Base-by-base conservation (phyloP, 2,888 invertebrate species). In the Melipona beecheii region DNA sequence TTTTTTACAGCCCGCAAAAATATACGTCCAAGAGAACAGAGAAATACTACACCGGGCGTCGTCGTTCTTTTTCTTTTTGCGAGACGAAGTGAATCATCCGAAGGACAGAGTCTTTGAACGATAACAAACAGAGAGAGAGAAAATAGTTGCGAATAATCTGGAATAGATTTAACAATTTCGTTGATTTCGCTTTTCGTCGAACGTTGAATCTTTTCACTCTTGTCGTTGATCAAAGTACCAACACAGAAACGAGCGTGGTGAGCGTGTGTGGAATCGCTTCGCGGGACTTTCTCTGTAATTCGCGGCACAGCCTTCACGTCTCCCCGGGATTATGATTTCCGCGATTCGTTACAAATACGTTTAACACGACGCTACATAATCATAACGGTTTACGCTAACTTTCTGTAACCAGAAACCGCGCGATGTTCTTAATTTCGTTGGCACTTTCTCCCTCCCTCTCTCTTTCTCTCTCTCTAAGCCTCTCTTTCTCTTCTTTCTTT, bases 321-420 rank as follows among this genome's bases (percentile, higher is more conserved):
- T 77, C 85, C 66, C 66, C 75, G 75, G 81, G 83, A 83, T 87
- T 76, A 89, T 81, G 87, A 84, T 88, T 89, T 89, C 87, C 84
- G 84, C 76, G 84, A 84, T 89, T 81, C 73, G 75, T 78, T 84
- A 78, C 72, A 87, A 82, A 86, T 82, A 82, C 81, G 81, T 83
- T 64, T 21, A 52, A 84, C 75, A 65, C 71, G 84, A 78, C 84
- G 78, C 66, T 75, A 62, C 68, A 58, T 43, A 56, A 60, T 71
- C 84, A 54, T 74, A 84, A 84, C 69, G 73, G 65, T 84, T 69
- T 80, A 64, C 76, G 70, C 43, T 71, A 64, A 80, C 85, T 85
- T 81, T 85, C 85, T 43, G 85, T 75, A 69, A 85, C 71, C 75
- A 60, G 43, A 74, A 75, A 68, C 36, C 76, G 77, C 75, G 54